A percentile compares a stretch with the other conserved stretches of the same genome.
phyloP scores from a whole-genome alignment of 2,797 vertebrate genomes.

The Argentina silus region DNA sequence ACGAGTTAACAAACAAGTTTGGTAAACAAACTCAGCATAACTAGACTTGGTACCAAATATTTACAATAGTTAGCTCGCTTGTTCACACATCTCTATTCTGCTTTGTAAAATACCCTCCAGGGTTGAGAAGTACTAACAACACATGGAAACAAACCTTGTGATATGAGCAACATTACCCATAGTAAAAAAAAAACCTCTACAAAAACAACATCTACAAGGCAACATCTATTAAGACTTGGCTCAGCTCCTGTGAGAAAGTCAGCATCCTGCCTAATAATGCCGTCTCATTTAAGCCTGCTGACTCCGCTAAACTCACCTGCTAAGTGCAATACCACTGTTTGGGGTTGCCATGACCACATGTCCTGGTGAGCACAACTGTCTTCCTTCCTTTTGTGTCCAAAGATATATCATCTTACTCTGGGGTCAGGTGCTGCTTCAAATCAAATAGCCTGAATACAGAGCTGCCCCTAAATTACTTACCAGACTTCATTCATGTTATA shows the following conservation, averaged over 20 bases:
- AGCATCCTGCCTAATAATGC: background rate
- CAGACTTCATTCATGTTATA: too few relatives aligned
- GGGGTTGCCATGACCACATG: conserved; percentile 15
- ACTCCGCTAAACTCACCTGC: background rate
- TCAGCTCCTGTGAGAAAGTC: conserved; percentile 3
- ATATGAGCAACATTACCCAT: background rate
- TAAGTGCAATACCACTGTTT: background rate
- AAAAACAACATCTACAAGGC: background rate
- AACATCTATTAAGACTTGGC: background rate
- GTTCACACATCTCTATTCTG: background rate
- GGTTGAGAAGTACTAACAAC: background rate
- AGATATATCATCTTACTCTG: conserved; percentile 15
- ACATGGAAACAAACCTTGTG: conserved; percentile 4
- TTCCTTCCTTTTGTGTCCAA: conserved; percentile 12
- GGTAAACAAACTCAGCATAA: too few relatives aligned
- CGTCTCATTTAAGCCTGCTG: background rate
- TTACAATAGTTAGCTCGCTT: too few relatives aligned
- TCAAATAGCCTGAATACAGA: background rate
- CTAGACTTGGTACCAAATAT: too few relatives aligned
- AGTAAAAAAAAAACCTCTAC: background rate
- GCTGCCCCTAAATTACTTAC: too few relatives aligned
- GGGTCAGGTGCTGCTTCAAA: background rate
- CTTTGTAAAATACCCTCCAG: background rate
- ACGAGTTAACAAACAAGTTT: too few relatives aligned
- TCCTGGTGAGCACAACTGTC: conserved; percentile 15